These are phyloP conservation scores for Diarsia rubi DNA, from an alignment of 2,888 invertebrate genomes.

Conservation along the genomic window DNA sequence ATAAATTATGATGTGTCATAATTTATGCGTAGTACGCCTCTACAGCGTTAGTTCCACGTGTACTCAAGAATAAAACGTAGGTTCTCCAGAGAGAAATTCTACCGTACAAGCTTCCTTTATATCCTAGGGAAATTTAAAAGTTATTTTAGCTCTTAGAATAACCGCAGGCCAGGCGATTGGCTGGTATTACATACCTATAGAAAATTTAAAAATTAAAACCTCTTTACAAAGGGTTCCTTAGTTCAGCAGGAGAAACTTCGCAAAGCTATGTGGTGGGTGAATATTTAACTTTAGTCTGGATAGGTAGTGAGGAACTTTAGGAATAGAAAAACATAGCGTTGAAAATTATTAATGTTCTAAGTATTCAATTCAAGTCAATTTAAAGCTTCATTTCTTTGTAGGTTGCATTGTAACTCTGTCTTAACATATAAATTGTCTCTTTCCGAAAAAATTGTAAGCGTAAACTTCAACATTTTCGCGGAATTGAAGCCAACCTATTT, in stretches of 20 bases:
- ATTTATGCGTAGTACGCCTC: neutral
- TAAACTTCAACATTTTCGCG: constrained; percentile 12
- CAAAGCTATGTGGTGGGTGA: constrained; percentile 53
- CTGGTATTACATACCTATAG: constrained; percentile 47
- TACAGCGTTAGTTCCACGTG: neutral
- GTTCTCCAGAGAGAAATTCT: constrained; percentile 26
- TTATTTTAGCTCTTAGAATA: constrained; percentile 37
- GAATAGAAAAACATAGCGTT: constrained; percentile 18
- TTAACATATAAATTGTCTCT: constrained; percentile 9
- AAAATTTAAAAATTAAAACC: constrained; percentile 64
- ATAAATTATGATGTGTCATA: too few relatives aligned
- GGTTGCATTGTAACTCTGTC: neutral
- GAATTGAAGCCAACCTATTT: constrained; percentile 34
- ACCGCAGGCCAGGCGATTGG: constrained; percentile 54
- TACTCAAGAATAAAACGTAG: constrained; percentile 26
- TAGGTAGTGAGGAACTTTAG: constrained; percentile 36
- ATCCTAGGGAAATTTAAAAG: constrained; percentile 49
- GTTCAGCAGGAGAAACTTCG: constrained; percentile 52
- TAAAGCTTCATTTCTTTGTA: neutral
- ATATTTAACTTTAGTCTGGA: constrained; percentile 54
- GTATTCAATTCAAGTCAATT: neutral
- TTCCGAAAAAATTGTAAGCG: constrained; percentile 15
- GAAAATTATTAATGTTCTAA: neutral
- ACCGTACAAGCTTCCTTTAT: constrained; percentile 20
- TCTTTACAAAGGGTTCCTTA: constrained; percentile 51